Evolutionary conservation across 2,797 vertebrate genomes (phyloP).

Genomic region (Enoplosus armatus): DNA sequence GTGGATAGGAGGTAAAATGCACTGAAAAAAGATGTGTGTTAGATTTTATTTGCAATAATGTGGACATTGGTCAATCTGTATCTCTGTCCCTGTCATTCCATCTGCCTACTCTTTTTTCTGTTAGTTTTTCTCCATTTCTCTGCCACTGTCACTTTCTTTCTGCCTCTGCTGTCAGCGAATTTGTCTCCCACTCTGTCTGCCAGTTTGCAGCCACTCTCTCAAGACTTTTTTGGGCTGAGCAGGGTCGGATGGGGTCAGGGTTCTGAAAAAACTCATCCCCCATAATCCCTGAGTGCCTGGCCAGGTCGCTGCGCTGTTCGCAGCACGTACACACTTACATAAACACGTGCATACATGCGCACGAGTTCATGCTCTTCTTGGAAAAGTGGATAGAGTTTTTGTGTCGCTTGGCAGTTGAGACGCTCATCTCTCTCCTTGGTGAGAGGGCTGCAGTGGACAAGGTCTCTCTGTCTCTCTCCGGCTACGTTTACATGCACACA

Average conservation of each 20-base stretch:
- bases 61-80: background rate
- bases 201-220: constrained; percentile 51
- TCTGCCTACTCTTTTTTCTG: background rate
- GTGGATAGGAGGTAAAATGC: background rate
- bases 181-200: constrained; percentile 47
- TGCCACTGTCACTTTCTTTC: constrained; percentile 15
- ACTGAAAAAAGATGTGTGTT: background rate
- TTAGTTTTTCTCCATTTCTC: background rate
- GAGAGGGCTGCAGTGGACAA: constrained; percentile 42
- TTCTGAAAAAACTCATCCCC: constrained; percentile 62
- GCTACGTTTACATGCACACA: constrained; percentile 27
- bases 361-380: constrained; percentile 24
- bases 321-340: constrained; percentile 52
- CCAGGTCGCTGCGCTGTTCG: constrained; percentile 38
- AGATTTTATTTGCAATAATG: background rate
- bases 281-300: constrained; percentile 62
- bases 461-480: constrained; percentile 35
- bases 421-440: constrained; percentile 39
- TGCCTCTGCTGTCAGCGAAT: constrained; percentile 25
- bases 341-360: constrained; percentile 24
- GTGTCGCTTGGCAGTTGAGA: constrained; percentile 50
- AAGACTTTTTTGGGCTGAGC: constrained; percentile 68
- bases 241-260: constrained; percentile 78
- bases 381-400: constrained; percentile 47
- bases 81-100: background rate